These are phyloP conservation scores for Echeneis naucrates DNA, from an alignment of 2,797 vertebrate species.

Conservation along the genomic window DNA sequence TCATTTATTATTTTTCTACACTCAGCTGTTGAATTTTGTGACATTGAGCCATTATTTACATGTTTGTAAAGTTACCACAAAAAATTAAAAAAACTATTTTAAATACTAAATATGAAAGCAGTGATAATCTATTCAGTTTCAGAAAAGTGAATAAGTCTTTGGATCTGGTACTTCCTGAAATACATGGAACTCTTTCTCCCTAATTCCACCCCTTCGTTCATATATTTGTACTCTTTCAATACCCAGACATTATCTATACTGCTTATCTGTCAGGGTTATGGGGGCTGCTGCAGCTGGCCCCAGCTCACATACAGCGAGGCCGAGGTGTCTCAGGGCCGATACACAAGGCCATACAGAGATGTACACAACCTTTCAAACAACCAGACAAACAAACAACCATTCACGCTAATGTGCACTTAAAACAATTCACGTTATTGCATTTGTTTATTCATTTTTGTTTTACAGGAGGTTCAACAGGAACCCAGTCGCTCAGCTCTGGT, in stretches of 20 bases:
- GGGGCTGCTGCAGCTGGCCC: too few relatives aligned
- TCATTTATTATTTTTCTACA: background rate
- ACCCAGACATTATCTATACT: too few relatives aligned
- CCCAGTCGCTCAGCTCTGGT: conserved; percentile 82
- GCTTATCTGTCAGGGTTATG: too few relatives aligned
- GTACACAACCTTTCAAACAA: too few relatives aligned
- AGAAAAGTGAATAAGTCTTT: background rate
- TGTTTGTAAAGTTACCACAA: too few relatives aligned
- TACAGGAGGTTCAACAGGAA: conserved; percentile 84
- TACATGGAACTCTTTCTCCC: background rate
- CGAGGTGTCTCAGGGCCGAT: too few relatives aligned
- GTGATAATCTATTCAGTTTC: background rate
- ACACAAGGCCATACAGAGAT: too few relatives aligned
- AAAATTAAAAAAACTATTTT: too few relatives aligned
- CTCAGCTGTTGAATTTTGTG: background rate
- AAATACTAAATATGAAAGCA: background rate
- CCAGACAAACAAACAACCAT: too few relatives aligned
- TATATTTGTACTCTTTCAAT: background rate
- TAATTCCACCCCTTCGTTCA: background rate
- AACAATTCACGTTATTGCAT: conserved; percentile 1
- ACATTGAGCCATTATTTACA: background rate
- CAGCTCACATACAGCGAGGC: too few relatives aligned
- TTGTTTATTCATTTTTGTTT: conserved; percentile 40
- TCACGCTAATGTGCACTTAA: too few relatives aligned
- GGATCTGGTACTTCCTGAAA: background rate